A percentile compares a stretch with the other conserved stretches of the same genome.
Evolutionary conservation across 2,113 vertebrate species (phyloP).

Genomic region (Dicerorhinus sumatrensis): DNA sequence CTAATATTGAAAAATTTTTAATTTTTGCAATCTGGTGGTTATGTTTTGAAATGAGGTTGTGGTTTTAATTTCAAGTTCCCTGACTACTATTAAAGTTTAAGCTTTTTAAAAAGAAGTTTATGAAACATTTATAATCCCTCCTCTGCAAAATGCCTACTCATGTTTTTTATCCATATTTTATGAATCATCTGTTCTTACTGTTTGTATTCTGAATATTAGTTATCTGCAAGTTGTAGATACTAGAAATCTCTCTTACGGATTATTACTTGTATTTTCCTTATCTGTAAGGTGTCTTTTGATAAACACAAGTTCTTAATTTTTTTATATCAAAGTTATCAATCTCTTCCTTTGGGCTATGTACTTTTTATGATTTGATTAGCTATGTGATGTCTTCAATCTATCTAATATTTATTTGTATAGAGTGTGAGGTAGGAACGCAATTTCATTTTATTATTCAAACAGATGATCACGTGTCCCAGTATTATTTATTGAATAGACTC

Average conservation of each 20-base stretch:
- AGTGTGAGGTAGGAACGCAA: neutral
- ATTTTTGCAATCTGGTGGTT: neutral
- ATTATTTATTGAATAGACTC: neutral
- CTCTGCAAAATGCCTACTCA: neutral
- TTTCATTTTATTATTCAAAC: neutral
- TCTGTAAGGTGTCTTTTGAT: neutral
- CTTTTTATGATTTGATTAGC: neutral
- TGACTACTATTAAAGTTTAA: neutral
- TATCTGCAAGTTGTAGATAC: neutral
- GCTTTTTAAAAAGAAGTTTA: neutral
- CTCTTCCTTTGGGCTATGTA: neutral
- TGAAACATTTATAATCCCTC: neutral
- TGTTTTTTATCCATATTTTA: neutral
- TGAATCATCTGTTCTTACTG: neutral
- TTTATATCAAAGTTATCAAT: neutral
- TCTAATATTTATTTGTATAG: neutral
- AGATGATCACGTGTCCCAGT: neutral
- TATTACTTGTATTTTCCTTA: neutral
- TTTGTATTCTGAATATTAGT: neutral
- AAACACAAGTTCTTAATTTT: neutral
- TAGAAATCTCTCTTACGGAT: neutral
- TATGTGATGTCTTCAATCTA: neutral
- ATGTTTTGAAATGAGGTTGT: neutral
- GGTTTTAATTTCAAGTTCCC: neutral
- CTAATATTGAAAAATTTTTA: neutral